A percentile compares a stretch with the other conserved stretches of the same genome.
Conservation (phyloP, 2,797 vertebrate genomes). For the Typhlichthys subterraneus region DNA sequence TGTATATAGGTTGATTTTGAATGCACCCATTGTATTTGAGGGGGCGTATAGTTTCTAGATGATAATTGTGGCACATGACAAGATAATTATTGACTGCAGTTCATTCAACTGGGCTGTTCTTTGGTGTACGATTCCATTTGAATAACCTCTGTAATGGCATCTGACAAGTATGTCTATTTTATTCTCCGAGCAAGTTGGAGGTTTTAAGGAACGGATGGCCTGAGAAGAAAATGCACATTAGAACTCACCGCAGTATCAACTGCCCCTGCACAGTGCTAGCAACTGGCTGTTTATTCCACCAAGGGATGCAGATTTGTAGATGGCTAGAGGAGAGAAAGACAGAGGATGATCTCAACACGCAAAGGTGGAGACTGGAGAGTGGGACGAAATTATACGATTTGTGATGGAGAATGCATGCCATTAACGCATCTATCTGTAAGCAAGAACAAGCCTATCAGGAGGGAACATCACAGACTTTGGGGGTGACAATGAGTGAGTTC, state of each 20-base stretch:
- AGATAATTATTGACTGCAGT: slow-evolving; percentile 10
- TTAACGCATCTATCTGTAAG: slow-evolving; percentile 61
- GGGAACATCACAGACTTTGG: slow-evolving; percentile 40
- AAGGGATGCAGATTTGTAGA: slow-evolving; percentile 55
- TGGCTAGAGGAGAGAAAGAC: slow-evolving; percentile 30
- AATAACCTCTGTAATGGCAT: slow-evolving; percentile 16
- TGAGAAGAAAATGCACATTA: slow-evolving; percentile 21
- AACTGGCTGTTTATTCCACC: slow-evolving; percentile 52
- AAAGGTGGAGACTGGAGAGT: slow-evolving; percentile 20
- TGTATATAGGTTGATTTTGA: slow-evolving; percentile 17
- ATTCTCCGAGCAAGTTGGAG: slow-evolving; percentile 15
- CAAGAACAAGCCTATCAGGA: slow-evolving; percentile 56
- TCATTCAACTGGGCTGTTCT: neutral
- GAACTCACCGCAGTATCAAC: slow-evolving; percentile 33
- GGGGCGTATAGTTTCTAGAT: slow-evolving; percentile 16
- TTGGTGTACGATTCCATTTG: neutral
- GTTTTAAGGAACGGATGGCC: slow-evolving; percentile 28
- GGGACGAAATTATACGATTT: slow-evolving; percentile 62
- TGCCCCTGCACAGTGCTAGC: slow-evolving; percentile 30
- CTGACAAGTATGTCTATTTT: slow-evolving; percentile 1
- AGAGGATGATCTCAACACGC: slow-evolving; percentile 51
- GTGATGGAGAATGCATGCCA: slow-evolving; percentile 50
- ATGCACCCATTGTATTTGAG: slow-evolving; percentile 19
- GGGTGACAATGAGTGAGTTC: slow-evolving; percentile 30
- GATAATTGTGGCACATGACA: slow-evolving; percentile 1